Evolutionary conservation across 2,797 vertebrate species (phyloP), one percentile per base, ranked within the genome.

Genomic region (Epinephelus malabaricus): DNA sequence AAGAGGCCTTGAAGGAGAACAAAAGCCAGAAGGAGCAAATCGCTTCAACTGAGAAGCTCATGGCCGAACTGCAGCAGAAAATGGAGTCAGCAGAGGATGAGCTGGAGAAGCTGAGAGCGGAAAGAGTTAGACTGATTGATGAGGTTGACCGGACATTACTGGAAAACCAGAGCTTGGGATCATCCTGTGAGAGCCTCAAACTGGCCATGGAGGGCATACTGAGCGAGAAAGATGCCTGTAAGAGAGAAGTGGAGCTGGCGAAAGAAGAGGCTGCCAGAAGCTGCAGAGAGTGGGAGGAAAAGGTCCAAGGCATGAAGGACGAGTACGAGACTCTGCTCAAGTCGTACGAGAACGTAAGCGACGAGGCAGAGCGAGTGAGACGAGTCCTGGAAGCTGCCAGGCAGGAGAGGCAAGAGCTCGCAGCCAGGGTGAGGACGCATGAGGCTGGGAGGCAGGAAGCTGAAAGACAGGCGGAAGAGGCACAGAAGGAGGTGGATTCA

Each of bases 291-390:
- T 97, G 96, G 96, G 95, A 96, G 74, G 95, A 96, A 61, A 99
- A 97, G 77, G 88, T 97, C 17, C 88, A 89, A 19, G 95, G 96
- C 43, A 95, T 98, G 92, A 97, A 97, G 82, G 97, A 97, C 1
- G 98, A 99, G 71, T 99, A 99, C n/a, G 98, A 99, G 89, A 97
- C 95, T 21, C 95, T 99, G 47, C 94, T 99, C 65, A 97, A 96
- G 85, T 99, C 98, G 0, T 99, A 99, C 0, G 98, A 99, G 86
- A 99, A 99, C 0, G 96, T 98, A 60, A 98, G 98, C 54, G 95
- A 97, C 2, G 98, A 99, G 89, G 95, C 97, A 0, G 98, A 99
- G 89, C 91, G 97, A 5, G 97, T 98, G 84, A 96, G 97, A 27
- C 94, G 89, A 19, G 95, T 98, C 62, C 81, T 99, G 50, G 98